Percentiles rank a stretch among this genome's conserved stretches.
phyloP scores from a whole-genome alignment of 2,113 vertebrate species.

The Ovibos moschatus region DNA sequence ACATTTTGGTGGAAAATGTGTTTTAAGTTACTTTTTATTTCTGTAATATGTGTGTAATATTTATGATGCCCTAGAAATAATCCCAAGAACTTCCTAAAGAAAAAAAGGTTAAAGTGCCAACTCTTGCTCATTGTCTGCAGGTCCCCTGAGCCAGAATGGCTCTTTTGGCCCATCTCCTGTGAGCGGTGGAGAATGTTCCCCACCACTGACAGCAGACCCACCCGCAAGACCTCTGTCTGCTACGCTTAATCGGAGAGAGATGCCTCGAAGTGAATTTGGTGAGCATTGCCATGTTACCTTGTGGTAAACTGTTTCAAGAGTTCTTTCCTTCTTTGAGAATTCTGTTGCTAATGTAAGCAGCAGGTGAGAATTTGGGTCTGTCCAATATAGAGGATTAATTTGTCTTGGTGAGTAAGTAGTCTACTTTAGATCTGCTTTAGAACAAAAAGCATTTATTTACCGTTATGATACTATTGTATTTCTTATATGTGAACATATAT shows the following conservation, averaged over 20 bases:
- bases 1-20: background rate
- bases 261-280: conserved; percentile 76
- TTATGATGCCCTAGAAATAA: background rate
- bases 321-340: background rate
- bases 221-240: conserved; percentile 90
- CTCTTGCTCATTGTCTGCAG: conserved; percentile 72
- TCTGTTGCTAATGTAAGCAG: background rate
- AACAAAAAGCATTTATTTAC: background rate
- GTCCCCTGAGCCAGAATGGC: conserved; percentile 85
- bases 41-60: background rate
- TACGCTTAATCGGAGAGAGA: conserved; percentile 86
- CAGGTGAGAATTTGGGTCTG: background rate
- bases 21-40: background rate
- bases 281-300: conserved; percentile 29
- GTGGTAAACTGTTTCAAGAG: no score
- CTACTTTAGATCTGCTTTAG: background rate
- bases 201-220: conserved; percentile 90
- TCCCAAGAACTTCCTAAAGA: background rate
- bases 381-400: background rate
- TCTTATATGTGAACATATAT: background rate
- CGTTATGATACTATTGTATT: background rate
- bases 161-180: conserved; percentile 97
- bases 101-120: background rate
- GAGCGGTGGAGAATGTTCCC: conserved; percentile 95
- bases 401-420: background rate